Evolutionary conservation across 2,113 vertebrate genomes (phyloP), one percentile per base, ranked within the genome.

Genomic region (Myotis lucifugus): DNA sequence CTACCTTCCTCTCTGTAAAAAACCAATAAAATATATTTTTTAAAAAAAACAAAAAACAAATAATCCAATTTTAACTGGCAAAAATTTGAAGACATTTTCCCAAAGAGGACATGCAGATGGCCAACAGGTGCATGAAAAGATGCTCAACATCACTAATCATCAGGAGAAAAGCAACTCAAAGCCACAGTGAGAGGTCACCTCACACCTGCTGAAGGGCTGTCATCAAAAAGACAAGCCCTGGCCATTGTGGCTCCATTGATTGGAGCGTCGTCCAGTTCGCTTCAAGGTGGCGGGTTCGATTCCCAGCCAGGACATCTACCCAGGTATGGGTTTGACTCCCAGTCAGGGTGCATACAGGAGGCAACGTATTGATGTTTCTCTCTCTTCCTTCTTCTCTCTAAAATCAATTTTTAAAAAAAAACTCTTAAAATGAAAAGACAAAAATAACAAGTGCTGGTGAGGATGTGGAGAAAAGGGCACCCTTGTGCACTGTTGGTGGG

Each of bases 61-160:
- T 14, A 21, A 69, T 23, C 23, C 27, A 32, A 42, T 14, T 67
- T 54, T 0, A 42, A 54, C n/a, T 66, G 61, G n/a, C 72, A 37
- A 9, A 48, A 61, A 50, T 23, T 56, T 18, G 14, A 64, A 64
- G 72, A 40, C n/a, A 23, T 14, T 1, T 67, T 29, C 11, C 25
- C 8, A 25, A 32, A 67, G n/a, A 42, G 8, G 46, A 52, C 25
- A 32, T 3, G 32, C 29, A 40, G 18, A 15, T 0, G 17, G 27
- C 25, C 46, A 6, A 10, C 46, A 40, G 42, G 8, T 12, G 13
- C 15, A 4, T 10, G 87, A 32, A 52, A 21, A 32, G 17, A 32
- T 14, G 87, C n/a, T 52, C 73, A 13, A 5, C 46, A 5, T 0
- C 46, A 0, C 32, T 37, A 2, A 14, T 0, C 59, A 15, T 7